Evolutionary conservation across 1,140 invertebrate genomes (phyloP), one percentile per base, ranked within the genome.

Genomic region (Ooceraea biroi): DNA sequence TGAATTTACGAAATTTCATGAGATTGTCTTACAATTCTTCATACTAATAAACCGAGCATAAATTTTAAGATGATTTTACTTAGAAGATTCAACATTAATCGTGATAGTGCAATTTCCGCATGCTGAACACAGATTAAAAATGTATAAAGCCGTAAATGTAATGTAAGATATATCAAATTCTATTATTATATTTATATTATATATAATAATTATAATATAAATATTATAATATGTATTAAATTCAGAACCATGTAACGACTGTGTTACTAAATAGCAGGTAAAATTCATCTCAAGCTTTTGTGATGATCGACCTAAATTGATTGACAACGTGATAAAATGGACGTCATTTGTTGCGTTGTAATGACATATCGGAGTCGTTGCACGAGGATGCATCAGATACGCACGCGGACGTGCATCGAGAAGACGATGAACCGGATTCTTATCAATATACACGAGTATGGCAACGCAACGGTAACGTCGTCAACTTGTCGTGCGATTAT

Each of bases 371-470:
- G 1, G 36, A 76, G 60, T 36, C n/a, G 41, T 27, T 58, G 0
- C 25, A 55, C 12, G 30, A 12, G 36, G n/a, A 72, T 76, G 12
- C 4, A 76, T 76, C 25, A 14, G n/a, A 50, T 65, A 36, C 12
- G 30, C 36, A 12, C 44, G n/a, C 25, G 55, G 12, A 4, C 19
- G 7, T 55, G 44, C 19, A 55, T 27, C 22, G 72, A 50, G 27
- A 50, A 76, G 73, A 50, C 58, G 73, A 76, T 76, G 58, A 76
- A 76, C 58, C 58, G 44, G 73, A 65, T 76, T 76, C 73, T 76
- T 76, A 76, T 76, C 73, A 65, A 65, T 48, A 12, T 50, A 50
- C n/a, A 65, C 44, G 44, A 58, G 60, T 61, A 61, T 12, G 27
- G 25, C n/a, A 74, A 74, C 41, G 19, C 4, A 7, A 36, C 36